phyloP scores from a whole-genome alignment of 2,888 invertebrate species.

The Drosophila mulleri region DNA sequence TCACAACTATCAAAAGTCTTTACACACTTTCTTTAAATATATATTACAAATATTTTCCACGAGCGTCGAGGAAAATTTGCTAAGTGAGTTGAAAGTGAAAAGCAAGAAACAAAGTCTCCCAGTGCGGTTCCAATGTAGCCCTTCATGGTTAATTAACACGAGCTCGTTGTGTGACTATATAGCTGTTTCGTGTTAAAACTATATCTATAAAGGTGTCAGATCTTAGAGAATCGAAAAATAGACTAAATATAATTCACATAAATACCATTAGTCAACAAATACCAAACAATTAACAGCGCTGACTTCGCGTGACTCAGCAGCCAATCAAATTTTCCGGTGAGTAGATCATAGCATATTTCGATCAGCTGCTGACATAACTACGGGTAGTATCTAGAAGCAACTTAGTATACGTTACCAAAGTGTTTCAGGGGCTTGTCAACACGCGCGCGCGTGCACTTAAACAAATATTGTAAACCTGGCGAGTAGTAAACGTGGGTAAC shows the following conservation, averaged over 20 bases:
- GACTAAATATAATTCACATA: constrained; percentile 30
- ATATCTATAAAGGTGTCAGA: constrained; percentile 40
- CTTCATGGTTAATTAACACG: constrained; percentile 80
- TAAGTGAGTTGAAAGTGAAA: constrained; percentile 29
- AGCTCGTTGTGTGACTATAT: constrained; percentile 79
- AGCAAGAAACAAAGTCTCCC: constrained; percentile 32
- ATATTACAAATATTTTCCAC: constrained; percentile 1
- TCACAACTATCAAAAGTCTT: constrained; percentile 8
- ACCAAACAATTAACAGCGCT: constrained; percentile 27
- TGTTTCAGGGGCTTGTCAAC: constrained; percentile 21
- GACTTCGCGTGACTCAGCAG: constrained; percentile 65
- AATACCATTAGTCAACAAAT: constrained; percentile 17
- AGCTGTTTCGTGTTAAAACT: constrained; percentile 80
- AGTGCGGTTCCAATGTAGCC: constrained; percentile 83
- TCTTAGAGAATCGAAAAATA: constrained; percentile 41
- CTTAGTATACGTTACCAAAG: not conserved
- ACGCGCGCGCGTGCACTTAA: constrained; percentile 10
- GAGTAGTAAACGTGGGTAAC: constrained; percentile 4
- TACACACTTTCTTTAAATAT: constrained; percentile 28
- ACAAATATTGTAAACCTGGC: constrained; percentile 24
- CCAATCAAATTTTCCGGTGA: constrained; percentile 74
- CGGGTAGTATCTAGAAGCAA: constrained; percentile 1
- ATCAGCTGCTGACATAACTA: constrained; percentile 6
- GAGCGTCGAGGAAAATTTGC: not conserved
- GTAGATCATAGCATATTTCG: constrained; percentile 42